Conservation (phyloP, 2,113 vertebrate genomes). For the Sitta europaea region DNA sequence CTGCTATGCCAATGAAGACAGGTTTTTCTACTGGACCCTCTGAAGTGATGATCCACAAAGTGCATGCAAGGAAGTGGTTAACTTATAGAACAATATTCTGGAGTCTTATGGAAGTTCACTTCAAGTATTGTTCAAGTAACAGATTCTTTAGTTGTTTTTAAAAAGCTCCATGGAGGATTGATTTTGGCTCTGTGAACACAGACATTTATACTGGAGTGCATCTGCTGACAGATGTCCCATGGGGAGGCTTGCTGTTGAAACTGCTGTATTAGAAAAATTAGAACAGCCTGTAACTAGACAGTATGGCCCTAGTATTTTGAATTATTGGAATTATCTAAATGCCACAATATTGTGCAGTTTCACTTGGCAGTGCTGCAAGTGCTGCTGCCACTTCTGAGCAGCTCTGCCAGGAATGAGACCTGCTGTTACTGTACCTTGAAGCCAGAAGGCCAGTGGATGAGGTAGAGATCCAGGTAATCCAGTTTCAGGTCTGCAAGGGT, state of each 20-base stretch:
- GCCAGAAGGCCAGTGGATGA: conserved; percentile 85
- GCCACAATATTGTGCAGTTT: neutral
- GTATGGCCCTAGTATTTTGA: neutral
- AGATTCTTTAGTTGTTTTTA: neutral
- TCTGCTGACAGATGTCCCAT: neutral
- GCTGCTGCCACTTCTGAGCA: neutral
- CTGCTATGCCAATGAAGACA: neutral
- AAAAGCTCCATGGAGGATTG: neutral
- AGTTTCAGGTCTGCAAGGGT: conserved; percentile 80
- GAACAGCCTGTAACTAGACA: neutral
- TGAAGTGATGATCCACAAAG: neutral
- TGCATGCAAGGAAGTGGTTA: neutral
- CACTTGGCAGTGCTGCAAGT: neutral
- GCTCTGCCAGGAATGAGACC: neutral
- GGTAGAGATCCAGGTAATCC: conserved; percentile 88
- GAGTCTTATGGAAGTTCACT: neutral
- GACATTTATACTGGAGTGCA: neutral
- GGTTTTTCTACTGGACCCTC: neutral
- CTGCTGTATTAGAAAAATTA: neutral
- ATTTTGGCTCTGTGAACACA: neutral
- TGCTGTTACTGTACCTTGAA: conserved; percentile 74
- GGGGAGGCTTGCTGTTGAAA: neutral
- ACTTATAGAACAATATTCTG: neutral
- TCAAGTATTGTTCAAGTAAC: neutral
- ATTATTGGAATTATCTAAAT: neutral